Evolutionary conservation across 2,113 vertebrate species (phyloP).

Genomic region (Stegostoma tigrinum): DNA sequence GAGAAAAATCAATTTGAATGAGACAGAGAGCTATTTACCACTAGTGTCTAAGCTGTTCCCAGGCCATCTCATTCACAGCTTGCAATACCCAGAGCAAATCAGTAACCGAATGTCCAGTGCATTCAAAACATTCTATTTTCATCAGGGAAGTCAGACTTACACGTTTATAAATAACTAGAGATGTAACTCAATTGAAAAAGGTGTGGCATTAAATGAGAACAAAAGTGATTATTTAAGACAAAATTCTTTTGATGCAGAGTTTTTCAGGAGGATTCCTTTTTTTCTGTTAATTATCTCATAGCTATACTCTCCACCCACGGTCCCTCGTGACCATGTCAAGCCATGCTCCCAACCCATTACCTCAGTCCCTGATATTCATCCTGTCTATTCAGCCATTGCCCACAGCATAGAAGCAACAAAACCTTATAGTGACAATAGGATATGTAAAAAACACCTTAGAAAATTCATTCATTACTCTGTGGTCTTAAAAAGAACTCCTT

Average conservation of each 20-base stretch:
- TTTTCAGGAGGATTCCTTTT: not conserved
- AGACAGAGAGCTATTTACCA: slow-evolving; percentile 72
- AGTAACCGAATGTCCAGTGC: not conserved
- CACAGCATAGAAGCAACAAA: no score
- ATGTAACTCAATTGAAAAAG: not conserved
- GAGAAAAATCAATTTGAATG: slow-evolving; percentile 68
- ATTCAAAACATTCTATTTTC: not conserved
- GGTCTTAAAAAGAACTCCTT: no score
- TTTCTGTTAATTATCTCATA: not conserved
- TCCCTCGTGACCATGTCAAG: no score
- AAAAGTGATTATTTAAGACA: not conserved
- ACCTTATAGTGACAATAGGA: no score
- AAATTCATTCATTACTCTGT: no score
- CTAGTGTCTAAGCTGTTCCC: slow-evolving; percentile 59
- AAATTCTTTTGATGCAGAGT: not conserved
- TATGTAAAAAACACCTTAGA: no score
- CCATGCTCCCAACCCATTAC: no score
- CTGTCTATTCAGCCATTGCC: no score
- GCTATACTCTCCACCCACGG: no score
- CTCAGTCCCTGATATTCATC: no score
- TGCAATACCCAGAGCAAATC: slow-evolving; percentile 43
- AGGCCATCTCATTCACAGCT: slow-evolving; percentile 65
- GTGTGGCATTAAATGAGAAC: not conserved
- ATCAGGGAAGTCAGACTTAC: not conserved
- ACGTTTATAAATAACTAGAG: not conserved